A percentile compares a stretch with the other conserved stretches of the same genome.
Evolutionary conservation across 2,888 invertebrate genomes (phyloP).

Genomic region (Phaedon cochleariae): DNA sequence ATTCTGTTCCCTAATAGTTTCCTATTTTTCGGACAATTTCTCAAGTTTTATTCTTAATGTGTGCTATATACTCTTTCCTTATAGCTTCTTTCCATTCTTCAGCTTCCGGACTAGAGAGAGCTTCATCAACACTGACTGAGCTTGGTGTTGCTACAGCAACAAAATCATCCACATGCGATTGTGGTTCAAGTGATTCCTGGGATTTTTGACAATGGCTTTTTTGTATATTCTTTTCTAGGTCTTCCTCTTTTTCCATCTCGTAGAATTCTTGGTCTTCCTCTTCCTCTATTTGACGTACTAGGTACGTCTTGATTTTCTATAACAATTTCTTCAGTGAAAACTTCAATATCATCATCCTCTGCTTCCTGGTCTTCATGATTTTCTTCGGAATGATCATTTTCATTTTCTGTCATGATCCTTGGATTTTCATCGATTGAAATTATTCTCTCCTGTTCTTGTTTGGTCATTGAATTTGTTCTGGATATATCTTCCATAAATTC

Average conservation of each 20-base stretch:
- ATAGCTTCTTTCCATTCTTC: constrained; percentile 36
- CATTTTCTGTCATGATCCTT: not conserved
- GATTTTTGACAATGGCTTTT: not conserved
- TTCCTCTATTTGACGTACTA: not conserved
- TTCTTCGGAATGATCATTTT: not conserved
- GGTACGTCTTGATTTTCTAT: not conserved
- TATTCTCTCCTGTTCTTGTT: not conserved
- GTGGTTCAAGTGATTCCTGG: not conserved
- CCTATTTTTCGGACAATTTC: not conserved
- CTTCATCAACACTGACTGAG: constrained; percentile 14
- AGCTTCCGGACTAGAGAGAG: constrained; percentile 18
- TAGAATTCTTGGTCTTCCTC: constrained; percentile 24
- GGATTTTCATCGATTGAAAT: not conserved
- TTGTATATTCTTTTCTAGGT: constrained; percentile 17
- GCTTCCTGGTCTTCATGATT: not conserved
- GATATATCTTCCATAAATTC: not conserved
- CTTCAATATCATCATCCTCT: not conserved
- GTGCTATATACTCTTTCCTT: not conserved
- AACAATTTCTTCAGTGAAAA: not conserved
- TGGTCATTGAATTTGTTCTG: not conserved
- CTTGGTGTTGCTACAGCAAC: not conserved
- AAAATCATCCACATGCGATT: not conserved
- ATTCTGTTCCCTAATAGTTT: not conserved
- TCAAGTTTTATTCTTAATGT: not conserved
- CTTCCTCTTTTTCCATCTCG: constrained; percentile 24